A percentile compares a stretch with the other conserved stretches of the same genome.
Conservation (phyloP, 2,888 invertebrate species). For the Hypomecis punctinalis region DNA sequence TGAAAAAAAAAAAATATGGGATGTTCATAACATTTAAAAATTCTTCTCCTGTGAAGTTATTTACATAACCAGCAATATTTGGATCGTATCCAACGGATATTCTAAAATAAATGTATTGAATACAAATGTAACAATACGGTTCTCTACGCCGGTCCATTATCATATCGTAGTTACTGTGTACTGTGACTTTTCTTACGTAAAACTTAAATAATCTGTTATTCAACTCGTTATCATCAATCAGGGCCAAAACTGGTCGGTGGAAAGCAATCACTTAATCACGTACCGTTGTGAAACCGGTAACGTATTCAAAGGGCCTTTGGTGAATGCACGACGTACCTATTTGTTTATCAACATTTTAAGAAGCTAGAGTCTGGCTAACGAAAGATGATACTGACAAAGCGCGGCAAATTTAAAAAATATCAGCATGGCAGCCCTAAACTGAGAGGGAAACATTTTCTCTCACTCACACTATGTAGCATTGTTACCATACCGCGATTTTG, state of each 20-base stretch:
- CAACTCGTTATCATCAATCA: conserved; percentile 34
- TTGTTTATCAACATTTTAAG: not conserved
- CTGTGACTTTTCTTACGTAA: conserved; percentile 26
- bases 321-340: not conserved
- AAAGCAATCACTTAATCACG: conserved; percentile 23
- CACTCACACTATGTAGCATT: too few relatives aligned
- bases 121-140: conserved; percentile 19
- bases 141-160: not conserved
- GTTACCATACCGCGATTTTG: too few relatives aligned
- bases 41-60: conserved; percentile 28
- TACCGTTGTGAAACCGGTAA: conserved; percentile 16
- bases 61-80: conserved; percentile 49
- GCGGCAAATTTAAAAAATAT: too few relatives aligned
- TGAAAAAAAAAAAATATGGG: too few relatives aligned
- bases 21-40: not conserved
- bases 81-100: conserved; percentile 60
- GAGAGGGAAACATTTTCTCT: too few relatives aligned
- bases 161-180: conserved; percentile 2
- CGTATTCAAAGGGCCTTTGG: conserved; percentile 3
- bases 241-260: conserved; percentile 22
- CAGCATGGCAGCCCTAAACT: too few relatives aligned
- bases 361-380: too few relatives aligned
- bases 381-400: too few relatives aligned
- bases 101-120: conserved; percentile 51
- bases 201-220: conserved; percentile 30